Percentiles rank a stretch among this genome's conserved stretches.
Evolutionary conservation across 2,888 invertebrate genomes (phyloP).

Genomic region (Agonopterix arenella): DNA sequence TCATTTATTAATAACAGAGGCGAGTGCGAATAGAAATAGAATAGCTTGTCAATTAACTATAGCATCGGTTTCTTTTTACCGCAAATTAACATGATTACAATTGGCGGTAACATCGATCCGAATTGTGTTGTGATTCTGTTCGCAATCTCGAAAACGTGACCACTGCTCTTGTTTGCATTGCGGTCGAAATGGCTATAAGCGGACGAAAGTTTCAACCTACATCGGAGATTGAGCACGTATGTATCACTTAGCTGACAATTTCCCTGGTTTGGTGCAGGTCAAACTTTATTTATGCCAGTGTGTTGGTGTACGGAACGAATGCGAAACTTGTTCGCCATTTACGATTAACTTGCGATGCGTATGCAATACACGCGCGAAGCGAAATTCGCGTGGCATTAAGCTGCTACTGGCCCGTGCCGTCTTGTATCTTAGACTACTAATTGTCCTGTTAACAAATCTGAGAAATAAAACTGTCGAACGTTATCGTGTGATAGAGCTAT

Average conservation of each 20-base stretch:
- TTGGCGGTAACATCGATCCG: constrained; percentile 37
- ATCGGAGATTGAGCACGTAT: constrained; percentile 51
- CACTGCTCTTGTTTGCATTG: constrained; percentile 60
- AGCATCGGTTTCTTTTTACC: constrained; percentile 20
- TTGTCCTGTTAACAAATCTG: constrained; percentile 21
- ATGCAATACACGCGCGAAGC: constrained; percentile 45
- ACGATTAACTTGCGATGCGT: constrained; percentile 14
- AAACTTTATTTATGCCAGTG: constrained; percentile 57
- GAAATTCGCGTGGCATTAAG: constrained; percentile 48
- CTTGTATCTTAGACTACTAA: constrained; percentile 29
- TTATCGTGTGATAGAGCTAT: too few species aligned
- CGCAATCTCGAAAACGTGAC: constrained; percentile 57
- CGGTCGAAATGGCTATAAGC: constrained; percentile 53
- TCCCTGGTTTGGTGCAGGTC: constrained; percentile 55
- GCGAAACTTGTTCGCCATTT: constrained; percentile 49
- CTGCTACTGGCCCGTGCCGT: constrained; percentile 44
- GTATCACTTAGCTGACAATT: constrained; percentile 55
- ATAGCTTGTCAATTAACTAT: constrained; percentile 16
- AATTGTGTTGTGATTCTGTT: constrained; percentile 28
- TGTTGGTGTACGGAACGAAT: constrained; percentile 61
- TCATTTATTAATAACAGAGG: constrained; percentile 37
- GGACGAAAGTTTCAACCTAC: constrained; percentile 69
- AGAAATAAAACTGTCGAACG: neutral
- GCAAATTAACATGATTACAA: constrained; percentile 35
- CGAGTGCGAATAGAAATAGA: constrained; percentile 30